Percentiles rank a stretch among this genome's conserved stretches.
phyloP scores from a whole-genome alignment of 2,888 invertebrate genomes.

The Plusia festucae region DNA sequence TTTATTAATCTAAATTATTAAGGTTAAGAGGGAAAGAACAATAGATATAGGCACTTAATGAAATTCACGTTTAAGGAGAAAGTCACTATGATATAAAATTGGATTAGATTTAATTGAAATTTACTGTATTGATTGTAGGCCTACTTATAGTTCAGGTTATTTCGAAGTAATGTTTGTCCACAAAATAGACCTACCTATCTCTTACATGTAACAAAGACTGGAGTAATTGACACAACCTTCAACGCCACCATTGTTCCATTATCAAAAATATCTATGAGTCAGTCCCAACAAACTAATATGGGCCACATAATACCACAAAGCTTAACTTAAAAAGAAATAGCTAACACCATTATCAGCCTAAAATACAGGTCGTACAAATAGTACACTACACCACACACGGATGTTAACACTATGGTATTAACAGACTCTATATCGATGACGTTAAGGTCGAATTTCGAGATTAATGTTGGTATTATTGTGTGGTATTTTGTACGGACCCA shows the following conservation, averaged over 20 bases:
- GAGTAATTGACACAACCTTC: not conserved
- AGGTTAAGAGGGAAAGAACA: too few species aligned
- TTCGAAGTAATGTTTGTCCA: not conserved
- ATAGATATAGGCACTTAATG: not conserved
- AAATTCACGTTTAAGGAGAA: not conserved
- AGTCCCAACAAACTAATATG: constrained; percentile 32
- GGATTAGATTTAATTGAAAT: too few species aligned
- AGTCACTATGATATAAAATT: not conserved
- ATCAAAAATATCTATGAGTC: constrained; percentile 40
- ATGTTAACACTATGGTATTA: not conserved
- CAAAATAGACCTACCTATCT: not conserved
- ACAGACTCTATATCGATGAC: not conserved
- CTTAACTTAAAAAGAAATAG: constrained; percentile 62
- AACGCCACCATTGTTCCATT: constrained; percentile 15
- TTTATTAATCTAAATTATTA: too few species aligned
- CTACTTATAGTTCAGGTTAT: not conserved
- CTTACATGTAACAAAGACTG: not conserved
- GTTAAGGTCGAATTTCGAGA: not conserved
- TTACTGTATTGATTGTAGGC: too few species aligned
- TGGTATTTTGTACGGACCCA: constrained; percentile 19
- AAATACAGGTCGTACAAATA: constrained; percentile 76
- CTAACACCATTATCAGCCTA: constrained; percentile 66
- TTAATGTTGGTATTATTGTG: not conserved
- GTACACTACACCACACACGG: constrained; percentile 33
- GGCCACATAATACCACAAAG: constrained; percentile 22